A percentile compares a stretch with the other conserved stretches of the same genome.
Conservation (phyloP, 1,140 invertebrate genomes). For the Drosophila carrolli region DNA sequence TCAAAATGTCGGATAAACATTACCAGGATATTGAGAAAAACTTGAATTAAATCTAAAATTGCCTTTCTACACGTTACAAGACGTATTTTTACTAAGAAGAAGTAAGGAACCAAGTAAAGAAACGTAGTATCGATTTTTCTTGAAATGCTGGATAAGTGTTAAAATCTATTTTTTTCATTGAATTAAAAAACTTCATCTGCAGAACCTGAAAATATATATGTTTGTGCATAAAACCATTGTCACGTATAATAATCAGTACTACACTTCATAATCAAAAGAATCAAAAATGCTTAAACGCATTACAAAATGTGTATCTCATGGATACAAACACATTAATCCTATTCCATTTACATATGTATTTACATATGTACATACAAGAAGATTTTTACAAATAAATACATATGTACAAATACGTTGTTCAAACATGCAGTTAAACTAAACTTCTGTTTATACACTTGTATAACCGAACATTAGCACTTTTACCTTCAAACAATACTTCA, state of each 20-base stretch:
- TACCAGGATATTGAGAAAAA: slow-evolving; percentile 14
- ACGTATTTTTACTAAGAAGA: background rate
- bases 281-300: background rate
- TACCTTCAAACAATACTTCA: too few relatives aligned
- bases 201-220: too few relatives aligned
- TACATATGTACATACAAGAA: background rate
- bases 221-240: too few relatives aligned
- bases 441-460: background rate
- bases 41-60: background rate
- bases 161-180: background rate
- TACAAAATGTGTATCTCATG: slow-evolving; percentile 67
- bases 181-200: background rate
- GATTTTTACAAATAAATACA: background rate
- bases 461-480: too few relatives aligned
- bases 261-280: background rate
- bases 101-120: slow-evolving; percentile 14
- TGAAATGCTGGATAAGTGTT: background rate
- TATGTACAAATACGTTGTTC: background rate
- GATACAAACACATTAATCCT: slow-evolving; percentile 37
- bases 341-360: background rate
- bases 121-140: slow-evolving; percentile 14
- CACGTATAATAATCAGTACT: background rate
- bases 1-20: slow-evolving; percentile 46
- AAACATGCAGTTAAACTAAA: background rate
- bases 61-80: background rate